These are phyloP conservation scores for Calameuta filiformis DNA, from an alignment of 2,888 invertebrate species.

Conservation along the genomic window DNA sequence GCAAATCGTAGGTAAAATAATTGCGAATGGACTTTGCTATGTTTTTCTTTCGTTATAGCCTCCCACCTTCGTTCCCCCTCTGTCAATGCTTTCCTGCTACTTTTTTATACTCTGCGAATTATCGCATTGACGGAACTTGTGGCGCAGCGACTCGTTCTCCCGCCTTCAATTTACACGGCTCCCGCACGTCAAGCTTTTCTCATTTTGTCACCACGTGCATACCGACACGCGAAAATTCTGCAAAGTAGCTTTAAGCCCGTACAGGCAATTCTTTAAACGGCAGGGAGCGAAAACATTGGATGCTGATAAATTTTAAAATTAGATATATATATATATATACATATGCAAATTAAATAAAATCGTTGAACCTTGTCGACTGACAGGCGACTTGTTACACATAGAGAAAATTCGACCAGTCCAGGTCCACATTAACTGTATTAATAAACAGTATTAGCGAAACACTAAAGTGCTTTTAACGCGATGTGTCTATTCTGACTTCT, in stretches of 20 bases:
- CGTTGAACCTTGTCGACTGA: slow-evolving; percentile 9
- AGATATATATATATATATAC: slow-evolving; percentile 9
- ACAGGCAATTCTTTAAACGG: background rate
- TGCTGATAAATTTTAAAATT: slow-evolving; percentile 3
- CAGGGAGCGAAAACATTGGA: background rate
- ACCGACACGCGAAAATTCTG: background rate
- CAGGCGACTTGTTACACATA: slow-evolving; percentile 12
- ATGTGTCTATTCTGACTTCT: slow-evolving; percentile 52
- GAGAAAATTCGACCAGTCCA: slow-evolving; percentile 31
- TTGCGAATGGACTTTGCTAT: background rate
- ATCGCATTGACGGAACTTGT: background rate
- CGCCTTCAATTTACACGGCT: background rate
- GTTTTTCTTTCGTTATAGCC: background rate
- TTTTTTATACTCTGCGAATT: background rate
- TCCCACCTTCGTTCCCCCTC: background rate
- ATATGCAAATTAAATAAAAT: background rate
- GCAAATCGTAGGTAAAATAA: background rate
- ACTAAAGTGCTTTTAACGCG: slow-evolving; percentile 63
- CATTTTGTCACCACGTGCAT: background rate
- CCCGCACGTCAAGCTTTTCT: background rate
- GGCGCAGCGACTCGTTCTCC: background rate
- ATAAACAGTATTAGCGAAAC: slow-evolving; percentile 60
- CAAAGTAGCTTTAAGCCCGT: background rate
- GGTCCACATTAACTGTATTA: slow-evolving; percentile 46
- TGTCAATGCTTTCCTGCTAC: background rate